These are phyloP conservation scores for Lucinisca nassula DNA, from an alignment of 2,888 invertebrate genomes.

Conservation along the genomic window DNA sequence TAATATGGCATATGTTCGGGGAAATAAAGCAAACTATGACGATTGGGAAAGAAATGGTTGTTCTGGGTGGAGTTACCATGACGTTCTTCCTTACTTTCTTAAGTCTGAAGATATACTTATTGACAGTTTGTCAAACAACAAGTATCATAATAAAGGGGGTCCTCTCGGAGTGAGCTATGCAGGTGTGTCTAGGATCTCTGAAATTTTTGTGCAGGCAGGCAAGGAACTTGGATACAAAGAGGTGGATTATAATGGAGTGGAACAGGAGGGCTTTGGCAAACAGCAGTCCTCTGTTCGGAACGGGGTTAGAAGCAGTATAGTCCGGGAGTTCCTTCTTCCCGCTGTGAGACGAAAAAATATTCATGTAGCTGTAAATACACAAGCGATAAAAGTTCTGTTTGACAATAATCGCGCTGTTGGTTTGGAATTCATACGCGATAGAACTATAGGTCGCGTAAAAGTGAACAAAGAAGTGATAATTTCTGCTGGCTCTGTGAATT, in stretches of 20 bases:
- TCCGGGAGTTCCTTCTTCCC: background rate
- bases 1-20: conserved; percentile 97
- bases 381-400: conserved; percentile 72
- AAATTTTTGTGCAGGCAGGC: conserved; percentile 89
- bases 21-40: conserved; percentile 94
- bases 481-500: conserved; percentile 87
- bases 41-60: conserved; percentile 96
- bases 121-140: conserved; percentile 62
- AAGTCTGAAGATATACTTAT: conserved; percentile 89
- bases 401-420: conserved; percentile 76
- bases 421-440: conserved; percentile 75
- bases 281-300: background rate
- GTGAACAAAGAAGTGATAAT: conserved; percentile 83
- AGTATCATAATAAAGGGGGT: conserved; percentile 81
- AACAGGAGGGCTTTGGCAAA: background rate
- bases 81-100: conserved; percentile 91
- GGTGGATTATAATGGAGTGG: background rate
- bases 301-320: background rate
- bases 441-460: conserved; percentile 65
- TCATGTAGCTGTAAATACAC: conserved; percentile 29
- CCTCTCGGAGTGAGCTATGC: conserved; percentile 78
- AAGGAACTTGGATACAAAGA: conserved; percentile 90
- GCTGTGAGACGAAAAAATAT: background rate
- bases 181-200: conserved; percentile 71
- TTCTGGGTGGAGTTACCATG: conserved; percentile 95